Conservation (phyloP, 2,888 invertebrate species). For the Panopea generosa region DNA sequence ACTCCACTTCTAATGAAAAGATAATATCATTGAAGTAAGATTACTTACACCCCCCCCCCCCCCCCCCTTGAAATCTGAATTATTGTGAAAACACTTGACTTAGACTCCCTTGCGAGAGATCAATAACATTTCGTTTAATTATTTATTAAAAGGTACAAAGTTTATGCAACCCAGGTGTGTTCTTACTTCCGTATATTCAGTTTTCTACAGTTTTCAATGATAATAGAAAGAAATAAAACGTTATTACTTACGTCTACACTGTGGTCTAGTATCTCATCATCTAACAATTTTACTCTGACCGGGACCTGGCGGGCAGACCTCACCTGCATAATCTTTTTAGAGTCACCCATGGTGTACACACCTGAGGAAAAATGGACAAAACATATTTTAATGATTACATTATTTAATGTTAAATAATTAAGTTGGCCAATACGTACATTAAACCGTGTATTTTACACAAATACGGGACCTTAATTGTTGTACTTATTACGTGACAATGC, state of each 20-base stretch:
- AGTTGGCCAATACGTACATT: too few species aligned
- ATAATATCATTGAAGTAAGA: too few species aligned
- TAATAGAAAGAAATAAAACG: background rate
- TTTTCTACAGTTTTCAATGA: background rate
- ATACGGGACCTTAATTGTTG: too few species aligned
- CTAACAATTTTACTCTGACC: slow-evolving; percentile 58
- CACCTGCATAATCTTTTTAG: slow-evolving; percentile 57
- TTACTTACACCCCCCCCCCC: too few species aligned
- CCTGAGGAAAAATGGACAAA: slow-evolving; percentile 13
- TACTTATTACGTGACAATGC: too few species aligned
- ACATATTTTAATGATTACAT: too few species aligned
- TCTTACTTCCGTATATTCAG: slow-evolving; percentile 42
- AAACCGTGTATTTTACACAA: too few species aligned
- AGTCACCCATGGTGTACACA: slow-evolving; percentile 43
- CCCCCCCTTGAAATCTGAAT: too few species aligned
- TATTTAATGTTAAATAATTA: too few species aligned
- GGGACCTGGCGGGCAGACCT: slow-evolving; percentile 64
- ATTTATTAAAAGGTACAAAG: background rate
- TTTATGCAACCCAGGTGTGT: slow-evolving; percentile 34
- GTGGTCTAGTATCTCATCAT: slow-evolving; percentile 58
- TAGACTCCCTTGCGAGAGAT: too few species aligned
- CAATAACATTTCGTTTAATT: slow-evolving; percentile 15
- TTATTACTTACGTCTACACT: slow-evolving; percentile 68
- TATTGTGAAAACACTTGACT: too few species aligned
- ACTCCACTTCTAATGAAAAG: too few species aligned